These are phyloP conservation scores for Cynocephalus volans DNA, from an alignment of 2,113 vertebrate genomes.

Conservation along the genomic window DNA sequence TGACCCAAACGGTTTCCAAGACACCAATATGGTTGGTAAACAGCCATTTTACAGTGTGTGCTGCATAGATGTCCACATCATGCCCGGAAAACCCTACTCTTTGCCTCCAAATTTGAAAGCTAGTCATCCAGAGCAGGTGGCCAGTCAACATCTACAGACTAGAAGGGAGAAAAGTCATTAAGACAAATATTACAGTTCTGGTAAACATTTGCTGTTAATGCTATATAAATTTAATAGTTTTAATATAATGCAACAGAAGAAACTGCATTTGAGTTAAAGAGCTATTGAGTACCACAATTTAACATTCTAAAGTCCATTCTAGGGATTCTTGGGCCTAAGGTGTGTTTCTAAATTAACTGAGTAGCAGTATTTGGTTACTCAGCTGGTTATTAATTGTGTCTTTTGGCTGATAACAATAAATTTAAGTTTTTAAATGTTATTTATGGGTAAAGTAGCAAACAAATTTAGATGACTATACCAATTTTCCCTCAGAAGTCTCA, in stretches of 20 bases:
- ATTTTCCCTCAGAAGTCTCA: conserved; percentile 19
- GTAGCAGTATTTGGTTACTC: background rate
- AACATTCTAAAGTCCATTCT: background rate
- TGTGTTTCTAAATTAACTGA: conserved; percentile 43
- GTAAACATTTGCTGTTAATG: background rate
- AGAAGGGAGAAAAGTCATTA: conserved; percentile 54
- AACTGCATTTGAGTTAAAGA: conserved; percentile 7
- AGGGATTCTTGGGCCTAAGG: background rate
- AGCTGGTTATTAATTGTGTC: background rate
- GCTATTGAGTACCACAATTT: background rate
- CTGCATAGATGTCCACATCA: background rate
- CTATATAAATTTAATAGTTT: background rate
- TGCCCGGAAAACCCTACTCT: conserved; percentile 34
- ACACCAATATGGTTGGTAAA: conserved; percentile 57
- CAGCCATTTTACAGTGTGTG: conserved; percentile 32
- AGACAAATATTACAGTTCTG: conserved; percentile 38
- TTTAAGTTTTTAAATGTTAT: conserved; percentile 24
- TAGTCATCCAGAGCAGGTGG: conserved; percentile 94
- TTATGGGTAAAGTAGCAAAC: conserved; percentile 47
- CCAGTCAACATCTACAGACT: conserved; percentile 99
- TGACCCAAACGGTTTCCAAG: conserved; percentile 86
- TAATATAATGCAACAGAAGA: background rate
- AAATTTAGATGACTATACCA: background rate
- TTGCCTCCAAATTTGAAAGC: conserved; percentile 51
- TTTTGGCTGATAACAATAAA: conserved; percentile 41